Evolutionary conservation across 2,113 vertebrate genomes (phyloP).

Genomic region (Engystomops pustulosus): DNA sequence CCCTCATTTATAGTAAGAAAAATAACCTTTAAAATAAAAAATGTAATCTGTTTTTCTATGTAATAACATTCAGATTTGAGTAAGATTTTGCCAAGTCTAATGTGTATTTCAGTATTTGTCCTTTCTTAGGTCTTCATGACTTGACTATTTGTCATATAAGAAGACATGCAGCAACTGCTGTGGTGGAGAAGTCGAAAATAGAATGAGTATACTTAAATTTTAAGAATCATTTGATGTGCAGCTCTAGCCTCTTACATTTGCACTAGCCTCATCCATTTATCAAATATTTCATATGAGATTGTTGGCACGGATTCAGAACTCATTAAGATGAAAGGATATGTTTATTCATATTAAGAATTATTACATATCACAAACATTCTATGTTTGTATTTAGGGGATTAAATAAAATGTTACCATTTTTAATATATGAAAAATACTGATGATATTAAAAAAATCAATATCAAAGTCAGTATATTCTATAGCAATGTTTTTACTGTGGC

Average conservation of each 20-base stretch:
- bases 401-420: neutral
- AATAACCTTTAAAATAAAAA: no score
- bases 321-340: constrained; percentile 10
- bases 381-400: constrained; percentile 2
- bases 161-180: no score
- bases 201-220: neutral
- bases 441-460: neutral
- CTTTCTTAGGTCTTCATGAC: no score
- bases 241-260: neutral
- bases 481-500: neutral
- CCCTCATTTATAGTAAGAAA: no score
- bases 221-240: neutral
- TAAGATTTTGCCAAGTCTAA: no score
- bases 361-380: neutral
- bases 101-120: no score
- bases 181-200: neutral
- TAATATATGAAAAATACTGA: neutral
- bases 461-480: neutral
- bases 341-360: neutral
- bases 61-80: no score
- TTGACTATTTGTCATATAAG: no score
- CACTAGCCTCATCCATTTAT: neutral
- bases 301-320: neutral
- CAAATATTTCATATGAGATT: neutral
- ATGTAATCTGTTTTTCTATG: no score